Base-by-base conservation (phyloP, 2,113 vertebrate species). In the Ophiodon elongatus region DNA sequence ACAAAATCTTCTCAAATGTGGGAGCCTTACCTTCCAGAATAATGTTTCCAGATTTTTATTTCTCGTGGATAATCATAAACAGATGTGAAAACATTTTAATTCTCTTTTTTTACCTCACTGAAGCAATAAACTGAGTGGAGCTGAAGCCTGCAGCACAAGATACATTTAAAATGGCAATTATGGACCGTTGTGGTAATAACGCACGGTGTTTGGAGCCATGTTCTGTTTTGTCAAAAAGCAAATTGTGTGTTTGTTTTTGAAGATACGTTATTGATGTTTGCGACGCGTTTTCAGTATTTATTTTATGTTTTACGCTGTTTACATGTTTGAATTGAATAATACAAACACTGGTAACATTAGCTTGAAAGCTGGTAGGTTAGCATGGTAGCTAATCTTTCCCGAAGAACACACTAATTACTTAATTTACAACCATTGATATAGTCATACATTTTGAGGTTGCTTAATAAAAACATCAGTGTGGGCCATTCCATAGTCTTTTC, bases 121-220 rank as follows among this genome's bases (percentile, higher is more conserved):
- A 65, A 70, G 33, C 54, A 64, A 79, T 50, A 60, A 41, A 60
- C 14, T 19, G 54, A 72, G 66, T 56, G 79, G 35, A 76, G 75
- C 63, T 65, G 70, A 70, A 83, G 57, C 27, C 27, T 13, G 43
- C 73, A 33, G 50, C 27, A 19, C 41, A 37, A 64, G 29, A 25
- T 39, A 25, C 52, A 76, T 35, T 67, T 75, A 39, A 47, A 31
- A 25, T 68, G 29, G 43, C 60, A 52, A 52, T 67, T 64, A 84
- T 72, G 52, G 77, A 23, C 25, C 27, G 0, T 41, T 33, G 76
- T n/a, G 68, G 47, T 86, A 74, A 84, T 71, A 84, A 74, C 47
- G 67, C 29, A 9, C 27, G 11, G 23, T 54, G 27, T 62, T 14
- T 39, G 37, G 23, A 33, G 47, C 47, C 8, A 21, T 43, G 37